Evolutionary conservation across 2,888 invertebrate species (phyloP).

Genomic region (Drosophila barbarae): DNA sequence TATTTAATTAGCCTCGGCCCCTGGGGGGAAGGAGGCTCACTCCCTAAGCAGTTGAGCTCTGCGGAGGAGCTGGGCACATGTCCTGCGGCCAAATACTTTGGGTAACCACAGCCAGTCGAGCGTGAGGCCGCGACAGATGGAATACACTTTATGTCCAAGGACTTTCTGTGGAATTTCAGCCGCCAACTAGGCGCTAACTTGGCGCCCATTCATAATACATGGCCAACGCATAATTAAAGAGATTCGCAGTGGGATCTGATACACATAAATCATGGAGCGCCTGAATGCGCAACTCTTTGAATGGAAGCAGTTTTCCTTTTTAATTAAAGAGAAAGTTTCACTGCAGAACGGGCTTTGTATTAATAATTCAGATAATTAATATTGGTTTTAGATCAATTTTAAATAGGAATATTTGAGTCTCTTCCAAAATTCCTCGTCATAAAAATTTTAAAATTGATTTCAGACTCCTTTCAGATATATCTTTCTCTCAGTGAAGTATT

Average conservation of each 20-base stretch:
- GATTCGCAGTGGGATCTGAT: slow-evolving; percentile 29
- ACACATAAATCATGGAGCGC: slow-evolving; percentile 55
- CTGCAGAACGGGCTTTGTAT: not conserved
- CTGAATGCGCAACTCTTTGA: slow-evolving; percentile 7
- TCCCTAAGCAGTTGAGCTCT: slow-evolving; percentile 21
- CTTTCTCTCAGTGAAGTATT: slow-evolving; percentile 13
- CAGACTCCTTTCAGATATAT: rapidly evolving
- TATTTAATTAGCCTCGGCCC: slow-evolving; percentile 66
- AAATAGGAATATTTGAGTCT: not conserved
- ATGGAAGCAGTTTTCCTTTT: slow-evolving; percentile 12
- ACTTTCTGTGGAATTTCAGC: slow-evolving; percentile 52
- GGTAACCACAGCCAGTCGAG: slow-evolving; percentile 45
- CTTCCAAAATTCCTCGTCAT: rapidly evolving
- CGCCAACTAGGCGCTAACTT: slow-evolving; percentile 45
- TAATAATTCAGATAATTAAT: not conserved
- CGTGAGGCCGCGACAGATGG: slow-evolving; percentile 55
- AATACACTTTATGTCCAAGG: slow-evolving; percentile 52
- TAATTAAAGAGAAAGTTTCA: slow-evolving; percentile 19
- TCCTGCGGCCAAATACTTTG: slow-evolving; percentile 40
- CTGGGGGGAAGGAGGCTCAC: slow-evolving; percentile 18
- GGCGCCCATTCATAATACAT: slow-evolving; percentile 37
- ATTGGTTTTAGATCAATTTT: not conserved
- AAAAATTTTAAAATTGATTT: not conserved
- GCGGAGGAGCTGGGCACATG: slow-evolving; percentile 6
- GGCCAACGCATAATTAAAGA: slow-evolving; percentile 56